Conservation (phyloP, 1,140 invertebrate genomes). For the Drepana arcuata region DNA sequence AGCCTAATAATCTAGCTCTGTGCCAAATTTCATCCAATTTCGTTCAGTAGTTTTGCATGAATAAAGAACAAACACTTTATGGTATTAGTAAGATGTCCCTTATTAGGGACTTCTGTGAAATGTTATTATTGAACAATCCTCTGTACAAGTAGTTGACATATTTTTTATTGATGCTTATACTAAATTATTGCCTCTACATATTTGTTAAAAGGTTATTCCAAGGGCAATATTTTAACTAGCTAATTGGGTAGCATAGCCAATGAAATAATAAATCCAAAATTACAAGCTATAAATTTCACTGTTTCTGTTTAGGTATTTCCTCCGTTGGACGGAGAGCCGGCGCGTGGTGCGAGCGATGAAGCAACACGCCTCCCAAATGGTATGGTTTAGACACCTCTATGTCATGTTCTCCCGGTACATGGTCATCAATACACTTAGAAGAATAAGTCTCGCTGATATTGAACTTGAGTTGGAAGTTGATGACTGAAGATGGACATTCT, state of each 20-base stretch:
- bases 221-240: no score
- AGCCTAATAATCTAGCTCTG: no score
- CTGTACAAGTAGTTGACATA: neutral
- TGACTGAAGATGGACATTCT: slow-evolving; percentile 43
- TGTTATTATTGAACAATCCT: no score
- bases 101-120: no score
- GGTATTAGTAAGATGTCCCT: no score
- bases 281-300: slow-evolving; percentile 1
- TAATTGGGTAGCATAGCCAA: no score
- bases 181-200: neutral
- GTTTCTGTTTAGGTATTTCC: slow-evolving; percentile 71
- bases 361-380: slow-evolving; percentile 88
- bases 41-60: no score
- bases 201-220: no score
- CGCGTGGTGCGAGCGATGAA: slow-evolving; percentile 84
- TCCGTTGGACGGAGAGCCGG: slow-evolving; percentile 72
- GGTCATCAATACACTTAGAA: slow-evolving; percentile 87
- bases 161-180: neutral
- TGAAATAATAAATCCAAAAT: neutral
- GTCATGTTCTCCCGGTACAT: slow-evolving; percentile 93
- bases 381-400: slow-evolving; percentile 94
- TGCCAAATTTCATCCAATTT: no score
- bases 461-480: slow-evolving; percentile 83
- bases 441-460: slow-evolving; percentile 79
- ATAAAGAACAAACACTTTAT: no score